A percentile compares a stretch with the other conserved stretches of the same genome.
These are phyloP conservation scores for Gisinianus flammeolus DNA, from an alignment of 2,888 invertebrate species.

Conservation along the genomic window DNA sequence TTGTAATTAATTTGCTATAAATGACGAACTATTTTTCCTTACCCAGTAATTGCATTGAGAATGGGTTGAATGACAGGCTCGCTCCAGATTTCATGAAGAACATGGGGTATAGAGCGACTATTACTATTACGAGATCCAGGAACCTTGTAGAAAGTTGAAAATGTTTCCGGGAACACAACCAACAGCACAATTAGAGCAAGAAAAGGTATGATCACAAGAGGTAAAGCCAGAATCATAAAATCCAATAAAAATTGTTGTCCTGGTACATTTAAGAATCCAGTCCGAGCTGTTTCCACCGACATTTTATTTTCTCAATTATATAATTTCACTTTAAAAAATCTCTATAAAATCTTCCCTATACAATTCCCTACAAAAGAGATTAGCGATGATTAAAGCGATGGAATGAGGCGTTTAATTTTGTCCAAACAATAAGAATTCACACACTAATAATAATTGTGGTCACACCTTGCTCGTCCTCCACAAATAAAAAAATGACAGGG, in stretches of 20 bases:
- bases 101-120: neutral
- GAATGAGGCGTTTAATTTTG: too few relatives aligned
- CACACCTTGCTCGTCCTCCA: too few relatives aligned
- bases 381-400: too few relatives aligned
- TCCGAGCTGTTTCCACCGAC: neutral
- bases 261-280: constrained; percentile 54
- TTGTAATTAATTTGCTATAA: too few relatives aligned
- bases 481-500: too few relatives aligned
- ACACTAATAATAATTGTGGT: too few relatives aligned
- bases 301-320: neutral
- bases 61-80: constrained; percentile 10
- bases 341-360: too few relatives aligned
- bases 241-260: constrained; percentile 56
- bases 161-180: constrained; percentile 50
- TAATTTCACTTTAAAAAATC: too few relatives aligned
- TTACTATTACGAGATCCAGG: neutral
- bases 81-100: neutral
- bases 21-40: neutral
- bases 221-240: constrained; percentile 48
- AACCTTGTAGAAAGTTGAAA: constrained; percentile 19
- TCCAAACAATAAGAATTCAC: too few relatives aligned
- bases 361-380: too few relatives aligned
- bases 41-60: constrained; percentile 15
- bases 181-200: constrained; percentile 49
- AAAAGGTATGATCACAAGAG: constrained; percentile 53